Evolutionary conservation across 37 sponge, comb jelly and placozoan genomes (phyloP).

Genomic region (Cliona cf. orientalis): DNA sequence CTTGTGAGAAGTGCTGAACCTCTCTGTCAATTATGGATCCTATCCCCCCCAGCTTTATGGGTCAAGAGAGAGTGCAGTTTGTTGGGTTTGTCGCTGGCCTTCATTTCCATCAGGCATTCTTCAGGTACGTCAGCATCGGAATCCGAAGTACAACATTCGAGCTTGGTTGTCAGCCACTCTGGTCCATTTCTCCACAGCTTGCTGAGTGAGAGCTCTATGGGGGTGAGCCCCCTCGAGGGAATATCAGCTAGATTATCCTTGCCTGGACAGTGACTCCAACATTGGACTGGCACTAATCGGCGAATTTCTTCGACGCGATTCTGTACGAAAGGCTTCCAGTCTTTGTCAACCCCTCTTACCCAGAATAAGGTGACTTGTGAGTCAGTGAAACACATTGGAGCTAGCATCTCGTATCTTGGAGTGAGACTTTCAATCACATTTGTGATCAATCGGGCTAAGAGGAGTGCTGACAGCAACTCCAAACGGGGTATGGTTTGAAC

Average conservation of each 20-base stretch:
- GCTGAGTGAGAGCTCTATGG: constrained; percentile 5
- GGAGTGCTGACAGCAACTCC: constrained; percentile 42
- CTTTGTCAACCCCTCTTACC: constrained; percentile 19
- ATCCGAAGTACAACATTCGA: neutral
- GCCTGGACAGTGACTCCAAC: constrained; percentile 45
- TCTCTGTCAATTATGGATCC: no score
- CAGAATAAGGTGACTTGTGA: constrained; percentile 41
- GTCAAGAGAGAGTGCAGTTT: no score
- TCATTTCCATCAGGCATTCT: constrained; percentile 13
- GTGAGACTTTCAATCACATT: neutral
- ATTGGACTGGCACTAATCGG: neutral
- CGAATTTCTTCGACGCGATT: constrained; percentile 25
- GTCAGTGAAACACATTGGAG: constrained; percentile 23
- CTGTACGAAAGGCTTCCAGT: constrained; percentile 53
- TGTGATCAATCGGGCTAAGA: constrained; percentile 1
- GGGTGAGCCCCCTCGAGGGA: constrained; percentile 17
- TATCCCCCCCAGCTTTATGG: no score
- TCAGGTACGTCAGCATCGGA: neutral
- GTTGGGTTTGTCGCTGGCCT: no score
- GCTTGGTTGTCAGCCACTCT: constrained; percentile 10
- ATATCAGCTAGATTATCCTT: constrained; percentile 7
- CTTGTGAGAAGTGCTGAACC: neutral
- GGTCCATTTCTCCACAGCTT: constrained; percentile 37
- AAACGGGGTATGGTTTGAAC: constrained; percentile 29
- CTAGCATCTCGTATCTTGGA: neutral